These are phyloP conservation scores for Helostoma temminkii DNA, from an alignment of 2,797 vertebrate species.

Conservation along the genomic window DNA sequence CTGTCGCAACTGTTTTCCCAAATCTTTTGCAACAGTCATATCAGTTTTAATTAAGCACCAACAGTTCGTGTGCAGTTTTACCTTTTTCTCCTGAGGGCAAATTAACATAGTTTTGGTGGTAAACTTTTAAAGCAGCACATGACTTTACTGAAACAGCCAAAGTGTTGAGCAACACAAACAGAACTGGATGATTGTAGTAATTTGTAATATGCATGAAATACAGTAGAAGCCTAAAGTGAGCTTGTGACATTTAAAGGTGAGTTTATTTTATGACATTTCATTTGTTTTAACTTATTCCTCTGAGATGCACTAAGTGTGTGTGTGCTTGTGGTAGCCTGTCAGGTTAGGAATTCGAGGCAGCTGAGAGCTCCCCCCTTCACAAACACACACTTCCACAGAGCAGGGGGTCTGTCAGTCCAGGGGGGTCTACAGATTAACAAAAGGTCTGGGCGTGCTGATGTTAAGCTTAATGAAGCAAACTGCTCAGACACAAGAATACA, in stretches of 20 bases:
- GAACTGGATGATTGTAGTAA: neutral
- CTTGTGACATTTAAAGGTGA: neutral
- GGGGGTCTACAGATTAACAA: slow-evolving; percentile 57
- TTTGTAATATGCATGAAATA: no score
- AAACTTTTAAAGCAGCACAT: slow-evolving; percentile 2
- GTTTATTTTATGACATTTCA: neutral
- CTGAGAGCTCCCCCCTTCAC: slow-evolving; percentile 48
- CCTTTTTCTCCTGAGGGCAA: no score
- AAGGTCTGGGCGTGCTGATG: slow-evolving; percentile 50
- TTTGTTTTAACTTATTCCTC: neutral
- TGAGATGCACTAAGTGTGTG: neutral
- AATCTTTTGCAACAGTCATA: fast-evolving
- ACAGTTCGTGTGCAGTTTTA: neutral
- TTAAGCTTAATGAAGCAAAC: slow-evolving; percentile 55
- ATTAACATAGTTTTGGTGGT: neutral
- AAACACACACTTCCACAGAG: slow-evolving; percentile 11
- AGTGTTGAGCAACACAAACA: neutral
- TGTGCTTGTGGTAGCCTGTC: slow-evolving; percentile 41
- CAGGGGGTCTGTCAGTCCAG: slow-evolving; percentile 41
- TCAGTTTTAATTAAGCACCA: neutral
- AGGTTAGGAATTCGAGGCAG: slow-evolving; percentile 72
- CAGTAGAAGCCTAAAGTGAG: neutral
- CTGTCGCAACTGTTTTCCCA: neutral
- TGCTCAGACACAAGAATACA: slow-evolving; percentile 3
- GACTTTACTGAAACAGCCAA: neutral